Conservation (phyloP, 1,140 invertebrate genomes). For the Brachionus angularis region DNA sequence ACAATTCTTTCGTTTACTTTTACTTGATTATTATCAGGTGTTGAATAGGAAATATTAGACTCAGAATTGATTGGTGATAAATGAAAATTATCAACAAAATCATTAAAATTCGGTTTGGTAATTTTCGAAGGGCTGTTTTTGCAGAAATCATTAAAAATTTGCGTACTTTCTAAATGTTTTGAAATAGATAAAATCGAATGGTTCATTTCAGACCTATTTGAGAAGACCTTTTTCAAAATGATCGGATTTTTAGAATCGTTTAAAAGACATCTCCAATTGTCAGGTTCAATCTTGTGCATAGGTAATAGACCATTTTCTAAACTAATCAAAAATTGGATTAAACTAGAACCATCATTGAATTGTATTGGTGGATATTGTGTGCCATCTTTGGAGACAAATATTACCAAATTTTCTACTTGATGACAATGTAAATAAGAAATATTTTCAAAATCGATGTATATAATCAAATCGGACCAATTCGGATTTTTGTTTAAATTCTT, state of each 20-base stretch:
- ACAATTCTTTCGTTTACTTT: not conserved
- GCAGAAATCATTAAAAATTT: no score
- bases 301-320: slow-evolving; percentile 8
- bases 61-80: not conserved
- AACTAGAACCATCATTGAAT: not conserved
- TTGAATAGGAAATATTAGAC: not conserved
- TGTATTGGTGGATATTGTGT: slow-evolving; percentile 42
- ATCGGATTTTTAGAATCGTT: not conserved
- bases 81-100: not conserved
- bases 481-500: not conserved
- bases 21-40: not conserved
- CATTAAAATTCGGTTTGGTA: not conserved
- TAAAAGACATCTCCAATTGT: not conserved
- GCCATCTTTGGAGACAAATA: slow-evolving; percentile 27
- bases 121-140: not conserved
- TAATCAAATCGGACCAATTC: slow-evolving; percentile 79
- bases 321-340: slow-evolving; percentile 14
- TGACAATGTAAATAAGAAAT: slow-evolving; percentile 87
- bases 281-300: not conserved
- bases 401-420: slow-evolving; percentile 63
- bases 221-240: not conserved
- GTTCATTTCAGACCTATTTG: no score
- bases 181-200: no score
- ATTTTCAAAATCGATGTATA: slow-evolving; percentile 78
- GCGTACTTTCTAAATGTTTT: no score